These are phyloP conservation scores for Hexactinellida sp. DNA, from an alignment of 37 sponge, comb jelly and placozoan genomes.

Conservation along the genomic window DNA sequence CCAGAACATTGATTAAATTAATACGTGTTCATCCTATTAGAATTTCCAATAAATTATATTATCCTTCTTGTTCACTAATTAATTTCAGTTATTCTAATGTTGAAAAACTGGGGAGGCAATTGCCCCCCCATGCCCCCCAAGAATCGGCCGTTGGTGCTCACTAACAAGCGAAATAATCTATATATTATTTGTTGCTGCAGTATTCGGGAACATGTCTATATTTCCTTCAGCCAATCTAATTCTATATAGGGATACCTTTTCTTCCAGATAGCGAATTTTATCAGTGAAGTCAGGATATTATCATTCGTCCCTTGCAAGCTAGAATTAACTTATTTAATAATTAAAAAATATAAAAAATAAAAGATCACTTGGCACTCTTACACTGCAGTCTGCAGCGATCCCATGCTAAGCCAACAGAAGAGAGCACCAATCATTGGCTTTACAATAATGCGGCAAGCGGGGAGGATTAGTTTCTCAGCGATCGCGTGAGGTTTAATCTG, in stretches of 20 bases:
- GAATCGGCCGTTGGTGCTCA: too few relatives aligned
- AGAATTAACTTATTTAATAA: background rate
- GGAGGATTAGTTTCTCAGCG: background rate
- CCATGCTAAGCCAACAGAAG: too few relatives aligned
- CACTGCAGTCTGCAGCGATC: too few relatives aligned
- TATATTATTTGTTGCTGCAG: background rate
- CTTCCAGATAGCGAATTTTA: background rate
- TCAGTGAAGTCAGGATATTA: background rate
- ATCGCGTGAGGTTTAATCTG: background rate
- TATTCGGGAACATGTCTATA: background rate
- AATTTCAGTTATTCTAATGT: too few relatives aligned
- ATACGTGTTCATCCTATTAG: too few relatives aligned
- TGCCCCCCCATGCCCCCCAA: too few relatives aligned
- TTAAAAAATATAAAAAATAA: background rate
- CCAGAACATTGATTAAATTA: too few relatives aligned
- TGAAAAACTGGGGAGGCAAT: too few relatives aligned
- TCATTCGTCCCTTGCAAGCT: background rate
- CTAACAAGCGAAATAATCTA: background rate
- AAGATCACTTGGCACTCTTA: background rate
- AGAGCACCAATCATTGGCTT: background rate
- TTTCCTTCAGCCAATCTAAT: background rate
- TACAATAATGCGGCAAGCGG: background rate
- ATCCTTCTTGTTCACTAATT: too few relatives aligned
- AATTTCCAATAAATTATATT: too few relatives aligned
- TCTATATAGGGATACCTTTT: background rate